Evolutionary conservation across 2,888 invertebrate species (phyloP), one percentile per base, ranked within the genome.

Genomic region (Acleris laterana): DNA sequence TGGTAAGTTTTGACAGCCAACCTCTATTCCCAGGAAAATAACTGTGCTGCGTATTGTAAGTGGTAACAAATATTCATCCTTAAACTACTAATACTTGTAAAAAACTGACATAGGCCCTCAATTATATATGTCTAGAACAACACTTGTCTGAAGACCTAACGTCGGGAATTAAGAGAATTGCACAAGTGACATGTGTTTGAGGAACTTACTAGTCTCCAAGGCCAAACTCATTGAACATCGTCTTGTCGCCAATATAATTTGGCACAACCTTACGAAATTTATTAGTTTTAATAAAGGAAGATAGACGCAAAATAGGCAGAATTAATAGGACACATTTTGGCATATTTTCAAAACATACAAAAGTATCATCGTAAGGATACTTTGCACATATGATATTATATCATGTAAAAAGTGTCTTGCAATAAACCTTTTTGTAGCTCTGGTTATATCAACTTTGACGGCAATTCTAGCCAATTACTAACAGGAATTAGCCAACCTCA

Each of bases 131-230:
- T 7, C 44, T n/a, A 44, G 6, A 16, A 42, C 17, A 42, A 55
- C 55, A 42, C 42, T 55, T 44, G 25, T 52, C 25, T 62, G 28
- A 32, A 32, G 25, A 64, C 7, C 42, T 25, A n/a, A 20, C 46
- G 4, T 53, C 48, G 7, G 7, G 6, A 32, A 60, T 49, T 55
- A 55, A 55, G 25, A 53, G 50, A 46, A 51, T 48, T 53, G 63
- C 51, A 25, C 46, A 20, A 62, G 55, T 20, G 57, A 42, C 59
- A 19, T 28, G 49, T 65, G 70, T 70, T 59, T 68, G 44, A 65
- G 57, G 73, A 72, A 71, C 75, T 74, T 73, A 71, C 74, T 77
- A 69, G 77, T 69, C 63, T 63, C 70, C 84, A 83, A 87, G 87
- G 87, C 73, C 78, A 60, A 69, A 83, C 74, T 76, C 28, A 82